Evolutionary conservation across 1,140 invertebrate genomes (phyloP).

Genomic region (Atta texana): DNA sequence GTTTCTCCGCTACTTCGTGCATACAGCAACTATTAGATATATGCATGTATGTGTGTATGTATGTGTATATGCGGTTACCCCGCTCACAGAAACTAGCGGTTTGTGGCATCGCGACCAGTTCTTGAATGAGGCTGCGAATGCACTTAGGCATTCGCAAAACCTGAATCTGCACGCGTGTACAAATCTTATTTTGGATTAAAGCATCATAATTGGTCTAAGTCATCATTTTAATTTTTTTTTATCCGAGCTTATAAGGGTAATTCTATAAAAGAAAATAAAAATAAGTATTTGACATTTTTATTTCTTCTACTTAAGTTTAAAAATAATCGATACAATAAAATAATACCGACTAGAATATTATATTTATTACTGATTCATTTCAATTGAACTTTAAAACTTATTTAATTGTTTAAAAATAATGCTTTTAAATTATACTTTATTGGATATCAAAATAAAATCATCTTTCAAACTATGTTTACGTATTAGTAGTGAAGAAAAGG

Average conservation of each 20-base stretch:
- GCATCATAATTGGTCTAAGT: background rate
- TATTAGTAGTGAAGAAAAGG: slow-evolving; percentile 3
- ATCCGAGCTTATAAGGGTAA: background rate
- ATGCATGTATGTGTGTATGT: background rate
- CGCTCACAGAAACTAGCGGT: slow-evolving; percentile 62
- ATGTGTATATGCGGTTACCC: slow-evolving; percentile 26
- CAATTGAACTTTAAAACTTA: too few species aligned
- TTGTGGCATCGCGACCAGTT: slow-evolving; percentile 72
- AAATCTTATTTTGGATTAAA: slow-evolving; percentile 39
- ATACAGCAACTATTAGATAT: slow-evolving; percentile 1
- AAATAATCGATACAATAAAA: too few species aligned
- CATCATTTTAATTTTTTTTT: background rate
- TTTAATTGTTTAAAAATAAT: too few species aligned
- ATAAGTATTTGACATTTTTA: background rate
- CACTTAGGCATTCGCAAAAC: slow-evolving; percentile 70
- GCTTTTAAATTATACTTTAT: background rate
- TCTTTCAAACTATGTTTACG: background rate
- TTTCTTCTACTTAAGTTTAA: background rate
- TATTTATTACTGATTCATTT: too few species aligned
- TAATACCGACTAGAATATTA: too few species aligned
- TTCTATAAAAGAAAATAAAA: background rate
- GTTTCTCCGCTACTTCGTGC: slow-evolving; percentile 40
- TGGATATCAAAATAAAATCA: background rate
- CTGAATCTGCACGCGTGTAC: slow-evolving; percentile 56
- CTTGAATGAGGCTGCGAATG: slow-evolving; percentile 73